Conservation (phyloP, 1,140 invertebrate genomes). For the Pygmarrhopalites habei region DNA sequence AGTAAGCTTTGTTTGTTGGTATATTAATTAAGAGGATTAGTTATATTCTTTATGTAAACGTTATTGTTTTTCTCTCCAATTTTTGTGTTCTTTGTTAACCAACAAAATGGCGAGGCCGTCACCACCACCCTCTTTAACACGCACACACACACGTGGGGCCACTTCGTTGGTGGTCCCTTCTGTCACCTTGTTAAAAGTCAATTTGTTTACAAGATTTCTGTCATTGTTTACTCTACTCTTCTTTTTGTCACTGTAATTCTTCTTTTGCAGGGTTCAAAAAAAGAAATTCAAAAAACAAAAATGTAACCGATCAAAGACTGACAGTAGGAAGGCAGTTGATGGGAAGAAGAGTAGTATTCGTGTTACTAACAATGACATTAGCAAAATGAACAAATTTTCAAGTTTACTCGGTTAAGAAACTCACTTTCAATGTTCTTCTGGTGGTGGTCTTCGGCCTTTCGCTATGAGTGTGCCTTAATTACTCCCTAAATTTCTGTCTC, state of each 20-base stretch:
- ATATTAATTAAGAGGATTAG: neutral
- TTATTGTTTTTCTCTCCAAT: conserved; percentile 1
- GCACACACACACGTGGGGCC: neutral
- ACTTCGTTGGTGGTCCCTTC: neutral
- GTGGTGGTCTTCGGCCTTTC: conserved; percentile 7
- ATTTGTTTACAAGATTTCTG: conserved; percentile 1
- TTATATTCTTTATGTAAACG: conserved; percentile 5
- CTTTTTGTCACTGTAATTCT: neutral
- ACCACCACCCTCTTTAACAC: neutral
- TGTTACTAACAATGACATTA: neutral
- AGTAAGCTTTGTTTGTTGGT: neutral
- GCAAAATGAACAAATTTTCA: too few relatives aligned
- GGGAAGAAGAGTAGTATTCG: neutral
- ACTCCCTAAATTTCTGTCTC: neutral
- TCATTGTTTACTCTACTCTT: neutral
- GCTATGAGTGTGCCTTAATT: conserved; percentile 2
- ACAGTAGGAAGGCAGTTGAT: neutral
- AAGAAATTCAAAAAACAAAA: conserved; percentile 1
- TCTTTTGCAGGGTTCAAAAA: neutral
- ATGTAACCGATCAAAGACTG: neutral
- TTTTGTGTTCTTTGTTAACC: conserved; percentile 16
- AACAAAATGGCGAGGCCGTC: neutral
- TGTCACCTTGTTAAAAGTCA: neutral
- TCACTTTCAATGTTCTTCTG: conserved; percentile 8
- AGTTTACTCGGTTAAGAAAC: conserved; percentile 5